Base-by-base conservation (phyloP, 2,113 vertebrate genomes). In the Antigone vipio region DNA sequence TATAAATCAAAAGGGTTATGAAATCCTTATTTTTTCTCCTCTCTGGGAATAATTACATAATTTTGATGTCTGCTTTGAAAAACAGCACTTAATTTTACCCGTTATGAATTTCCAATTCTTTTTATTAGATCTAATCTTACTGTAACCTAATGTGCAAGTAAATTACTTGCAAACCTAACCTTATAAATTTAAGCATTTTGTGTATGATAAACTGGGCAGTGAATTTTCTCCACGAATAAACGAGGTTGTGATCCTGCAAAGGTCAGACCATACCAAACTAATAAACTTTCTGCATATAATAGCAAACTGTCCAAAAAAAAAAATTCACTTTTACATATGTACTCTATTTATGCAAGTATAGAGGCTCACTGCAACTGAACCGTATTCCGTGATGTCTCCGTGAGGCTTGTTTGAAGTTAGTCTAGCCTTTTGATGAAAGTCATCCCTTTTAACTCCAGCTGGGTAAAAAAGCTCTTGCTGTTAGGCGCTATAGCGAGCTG, bases 351-450 rank as follows among this genome's bases (percentile, higher is more conserved):
- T 45, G 29, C 40, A 21, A 1, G 0, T 29, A 2, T 8, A 53
- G 67, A 76, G 45, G 9, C 40, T 85, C 34, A 34, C 30, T 60
- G 40, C 53, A 76, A 27, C 11, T 20, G 53, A 85, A 0, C 44
- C 4, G 0, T 59, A 12, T 50, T 34, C 9, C 17, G 12, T 2
- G 4, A 8, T 47, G 24, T 40, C 27, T 86, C 49, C 1, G 5
- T 27, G 30, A 14, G 49, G 12, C 21, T 90, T 86, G 8, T 50
- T 83, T 91, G 15, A 44, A 38, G 20, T 67, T 40, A 66, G 23
- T 45, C 32, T 45, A 34, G 24, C 29, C 24, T 88, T 76, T 35
- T 68, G 34, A 26, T 83, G 35, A 56, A 79, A 64, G 18, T 52
- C 7, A 3, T 67, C 9, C 24, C 50, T 19, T 79, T 52, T 56